Evolutionary conservation across 1,140 invertebrate species (phyloP).

Genomic region (Geopemphigus sp.): DNA sequence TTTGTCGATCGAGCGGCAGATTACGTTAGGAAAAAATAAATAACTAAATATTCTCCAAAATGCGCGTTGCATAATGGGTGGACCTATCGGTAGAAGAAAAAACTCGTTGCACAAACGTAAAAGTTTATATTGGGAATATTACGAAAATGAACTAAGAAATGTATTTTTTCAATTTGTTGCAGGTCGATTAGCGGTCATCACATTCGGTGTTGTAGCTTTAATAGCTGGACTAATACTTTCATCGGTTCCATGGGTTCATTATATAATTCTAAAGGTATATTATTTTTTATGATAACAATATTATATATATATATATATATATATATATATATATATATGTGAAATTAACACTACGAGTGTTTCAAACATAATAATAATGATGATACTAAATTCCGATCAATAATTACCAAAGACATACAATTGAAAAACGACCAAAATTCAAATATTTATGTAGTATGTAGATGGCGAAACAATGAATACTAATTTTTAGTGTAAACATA

Average conservation of each 20-base stretch:
- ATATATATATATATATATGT: background rate
- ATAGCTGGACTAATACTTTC: slow-evolving; percentile 76
- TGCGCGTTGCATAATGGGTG: too few relatives aligned
- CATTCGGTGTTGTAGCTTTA: slow-evolving; percentile 73
- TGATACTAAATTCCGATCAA: background rate
- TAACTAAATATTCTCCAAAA: too few relatives aligned
- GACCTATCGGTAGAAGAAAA: too few relatives aligned
- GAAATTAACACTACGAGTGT: background rate
- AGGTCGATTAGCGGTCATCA: slow-evolving; percentile 75
- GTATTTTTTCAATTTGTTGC: slow-evolving; percentile 56
- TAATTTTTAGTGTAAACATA: background rate
- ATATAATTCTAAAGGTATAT: slow-evolving; percentile 75
- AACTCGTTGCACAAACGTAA: too few relatives aligned
- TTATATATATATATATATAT: background rate
- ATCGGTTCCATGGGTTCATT: slow-evolving; percentile 80
- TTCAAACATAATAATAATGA: background rate
- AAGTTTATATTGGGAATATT: too few relatives aligned
- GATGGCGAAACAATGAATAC: slow-evolving; percentile 3
- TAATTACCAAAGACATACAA: background rate
- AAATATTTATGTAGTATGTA: background rate
- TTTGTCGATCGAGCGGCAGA: too few relatives aligned
- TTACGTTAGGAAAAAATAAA: too few relatives aligned
- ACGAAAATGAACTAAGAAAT: background rate
- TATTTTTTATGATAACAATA: background rate
- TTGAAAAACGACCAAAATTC: slow-evolving; percentile 3